Conservation (phyloP, 2,113 vertebrate genomes). For the Ictalurus punctatus region DNA sequence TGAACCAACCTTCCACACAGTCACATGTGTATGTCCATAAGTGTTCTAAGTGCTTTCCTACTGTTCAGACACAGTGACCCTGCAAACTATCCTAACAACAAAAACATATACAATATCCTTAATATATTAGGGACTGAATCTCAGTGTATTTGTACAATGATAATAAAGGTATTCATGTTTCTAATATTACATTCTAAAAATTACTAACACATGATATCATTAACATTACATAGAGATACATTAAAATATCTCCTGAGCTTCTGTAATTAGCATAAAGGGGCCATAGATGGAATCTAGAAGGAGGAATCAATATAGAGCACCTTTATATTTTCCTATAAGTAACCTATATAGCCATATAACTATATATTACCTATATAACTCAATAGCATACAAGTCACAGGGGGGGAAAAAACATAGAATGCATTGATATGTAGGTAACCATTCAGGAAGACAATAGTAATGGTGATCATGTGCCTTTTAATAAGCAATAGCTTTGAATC, state of each 20-base stretch:
- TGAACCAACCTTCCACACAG: constrained; percentile 46
- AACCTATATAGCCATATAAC: not conserved
- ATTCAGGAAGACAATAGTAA: constrained; percentile 7
- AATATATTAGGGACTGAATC: not conserved
- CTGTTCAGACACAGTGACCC: constrained; percentile 25
- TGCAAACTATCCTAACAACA: not conserved
- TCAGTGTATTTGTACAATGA: not conserved
- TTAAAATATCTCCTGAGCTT: not conserved
- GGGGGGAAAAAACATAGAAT: constrained; percentile 7
- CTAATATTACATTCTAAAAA: not conserved
- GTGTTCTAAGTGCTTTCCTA: constrained; percentile 2
- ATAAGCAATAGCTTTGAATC: constrained; percentile 45
- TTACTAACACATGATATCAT: not conserved
- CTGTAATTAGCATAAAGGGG: not conserved
- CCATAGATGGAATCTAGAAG: not conserved
- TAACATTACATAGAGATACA: not conserved
- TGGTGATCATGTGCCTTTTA: constrained; percentile 39
- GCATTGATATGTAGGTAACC: constrained; percentile 24
- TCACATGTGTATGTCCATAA: constrained; percentile 40
- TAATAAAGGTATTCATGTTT: not conserved
- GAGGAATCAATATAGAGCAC: not conserved
- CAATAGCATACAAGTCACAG: not conserved
- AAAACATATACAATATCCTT: not conserved
- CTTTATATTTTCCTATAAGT: not conserved
- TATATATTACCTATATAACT: not conserved